Conservation (phyloP, 2,113 vertebrate species). For the Oenanthe melanoleuca region DNA sequence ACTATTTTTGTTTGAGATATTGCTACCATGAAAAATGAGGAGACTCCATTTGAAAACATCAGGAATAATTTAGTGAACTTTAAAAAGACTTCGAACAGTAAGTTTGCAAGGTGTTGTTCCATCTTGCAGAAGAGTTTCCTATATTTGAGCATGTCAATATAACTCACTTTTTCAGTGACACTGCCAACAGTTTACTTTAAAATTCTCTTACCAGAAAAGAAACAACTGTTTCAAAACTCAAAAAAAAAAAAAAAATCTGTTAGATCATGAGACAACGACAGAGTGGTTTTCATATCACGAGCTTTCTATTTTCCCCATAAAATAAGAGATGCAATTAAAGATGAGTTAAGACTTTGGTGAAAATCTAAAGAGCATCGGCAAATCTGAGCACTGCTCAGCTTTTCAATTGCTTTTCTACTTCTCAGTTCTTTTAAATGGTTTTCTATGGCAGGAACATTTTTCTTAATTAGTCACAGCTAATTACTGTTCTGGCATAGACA, state of each 20-base stretch:
- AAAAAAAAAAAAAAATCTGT: background rate
- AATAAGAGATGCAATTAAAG: conserved; percentile 75
- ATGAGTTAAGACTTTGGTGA: conserved; percentile 75
- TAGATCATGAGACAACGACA: conserved; percentile 14
- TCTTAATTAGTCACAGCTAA: conserved; percentile 93
- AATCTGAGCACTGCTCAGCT: conserved; percentile 81
- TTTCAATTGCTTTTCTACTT: conserved; percentile 84
- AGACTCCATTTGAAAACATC: background rate
- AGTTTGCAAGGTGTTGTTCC: background rate
- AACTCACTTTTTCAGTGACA: background rate
- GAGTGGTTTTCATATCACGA: conserved; percentile 28
- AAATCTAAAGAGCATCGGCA: conserved; percentile 81
- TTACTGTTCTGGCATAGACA: conserved; percentile 90
- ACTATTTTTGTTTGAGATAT: background rate
- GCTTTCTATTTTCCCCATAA: conserved; percentile 31
- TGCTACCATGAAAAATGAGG: background rate
- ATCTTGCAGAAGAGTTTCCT: background rate
- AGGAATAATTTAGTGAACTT: background rate
- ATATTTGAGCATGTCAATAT: background rate
- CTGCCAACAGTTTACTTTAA: background rate
- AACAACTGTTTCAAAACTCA: conserved; percentile 15
- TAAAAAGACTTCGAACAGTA: background rate
- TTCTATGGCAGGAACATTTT: conserved; percentile 88
- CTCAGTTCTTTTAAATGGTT: conserved; percentile 85
- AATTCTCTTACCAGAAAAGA: conserved; percentile 2